Evolutionary conservation across 2,888 invertebrate genomes (phyloP), one percentile per base, ranked within the genome.

Genomic region (Torymus aiolomorphi): DNA sequence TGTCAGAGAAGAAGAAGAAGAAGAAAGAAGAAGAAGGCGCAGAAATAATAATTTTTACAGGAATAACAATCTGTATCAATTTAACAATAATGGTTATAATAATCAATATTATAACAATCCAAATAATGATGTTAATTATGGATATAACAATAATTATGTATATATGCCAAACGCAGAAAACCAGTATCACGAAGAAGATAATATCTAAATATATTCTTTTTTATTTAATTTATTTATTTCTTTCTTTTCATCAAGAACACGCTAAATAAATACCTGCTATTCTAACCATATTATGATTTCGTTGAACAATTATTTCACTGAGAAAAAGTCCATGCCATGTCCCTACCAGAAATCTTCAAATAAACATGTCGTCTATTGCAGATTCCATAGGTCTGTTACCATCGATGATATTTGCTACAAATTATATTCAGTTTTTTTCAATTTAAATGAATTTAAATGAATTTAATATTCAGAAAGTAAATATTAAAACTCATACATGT

Each of bases 241-340:
- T n/a, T 97, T 97, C 24, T 94, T 92, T 0, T 96, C 92, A 61
- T 92, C 92, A 0, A 97, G 91, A 2, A 91, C 92, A 85, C 94
- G 93, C 5, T 93, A 89, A 49, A 97, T 91, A n/a, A 80, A 98
- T 94, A 10, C 96, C 96, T 14, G 95, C 96, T 80, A 98, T 94
- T 86, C 97, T 92, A 66, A 98, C 96, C 81, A 96, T 94, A 89
- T 99, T 99, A 88, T 97, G 96, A 87, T 98, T 96, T 14, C 99
- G 92, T 91, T 99, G 99, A 82, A 99, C 96, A 80, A 99, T 97
- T 12, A 97, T 92, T 91, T 97, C 96, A 4, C 95, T 95, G 2
- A 93, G 91, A 84, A 98, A 94, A 57, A 97, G 90, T 75, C 93
- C 92, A 88, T 96, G 97, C 97, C 97, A 99, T 1, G 98, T 98